These are phyloP conservation scores for Dysdera silvatica DNA, from an alignment of 1,140 invertebrate genomes.

Conservation along the genomic window DNA sequence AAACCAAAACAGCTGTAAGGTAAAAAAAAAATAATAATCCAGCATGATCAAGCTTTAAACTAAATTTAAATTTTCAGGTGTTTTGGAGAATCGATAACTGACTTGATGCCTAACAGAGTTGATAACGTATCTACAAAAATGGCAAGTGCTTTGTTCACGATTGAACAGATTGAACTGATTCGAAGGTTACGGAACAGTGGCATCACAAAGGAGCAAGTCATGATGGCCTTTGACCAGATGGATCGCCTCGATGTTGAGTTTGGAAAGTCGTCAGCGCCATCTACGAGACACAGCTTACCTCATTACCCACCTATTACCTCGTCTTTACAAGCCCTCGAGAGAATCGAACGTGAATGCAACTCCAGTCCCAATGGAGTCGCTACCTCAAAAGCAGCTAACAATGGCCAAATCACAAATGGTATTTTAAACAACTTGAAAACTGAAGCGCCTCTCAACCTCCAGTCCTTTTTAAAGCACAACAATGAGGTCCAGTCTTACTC, in stretches of 20 bases:
- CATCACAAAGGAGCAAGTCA: slow-evolving; percentile 44
- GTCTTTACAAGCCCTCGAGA: slow-evolving; percentile 24
- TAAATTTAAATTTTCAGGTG: background rate
- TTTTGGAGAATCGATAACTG: slow-evolving; percentile 5
- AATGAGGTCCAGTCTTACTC: slow-evolving; percentile 14
- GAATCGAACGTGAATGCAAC: slow-evolving; percentile 8
- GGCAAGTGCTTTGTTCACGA: slow-evolving; percentile 39
- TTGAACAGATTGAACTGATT: slow-evolving; percentile 46
- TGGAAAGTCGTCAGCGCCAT: slow-evolving; percentile 15
- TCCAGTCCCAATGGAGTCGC: slow-evolving; percentile 8
- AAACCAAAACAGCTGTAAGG: too few species aligned
- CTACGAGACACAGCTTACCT: slow-evolving; percentile 32
- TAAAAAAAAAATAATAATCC: too few species aligned
- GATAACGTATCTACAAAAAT: slow-evolving; percentile 29
- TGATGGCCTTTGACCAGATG: slow-evolving; percentile 44
- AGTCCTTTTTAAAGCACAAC: slow-evolving; percentile 17
- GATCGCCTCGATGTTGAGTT: slow-evolving; percentile 41
- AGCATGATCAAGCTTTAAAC: too few species aligned
- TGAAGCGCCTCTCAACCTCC: background rate
- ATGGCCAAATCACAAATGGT: slow-evolving; percentile 13
- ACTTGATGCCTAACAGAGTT: slow-evolving; percentile 29
- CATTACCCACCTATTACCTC: slow-evolving; percentile 39
- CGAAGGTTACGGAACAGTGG: slow-evolving; percentile 44
- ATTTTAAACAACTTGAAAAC: background rate
- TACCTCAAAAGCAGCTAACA: background rate